Evolutionary conservation across 2,888 invertebrate genomes (phyloP).

Genomic region (Trisateles emortualis): DNA sequence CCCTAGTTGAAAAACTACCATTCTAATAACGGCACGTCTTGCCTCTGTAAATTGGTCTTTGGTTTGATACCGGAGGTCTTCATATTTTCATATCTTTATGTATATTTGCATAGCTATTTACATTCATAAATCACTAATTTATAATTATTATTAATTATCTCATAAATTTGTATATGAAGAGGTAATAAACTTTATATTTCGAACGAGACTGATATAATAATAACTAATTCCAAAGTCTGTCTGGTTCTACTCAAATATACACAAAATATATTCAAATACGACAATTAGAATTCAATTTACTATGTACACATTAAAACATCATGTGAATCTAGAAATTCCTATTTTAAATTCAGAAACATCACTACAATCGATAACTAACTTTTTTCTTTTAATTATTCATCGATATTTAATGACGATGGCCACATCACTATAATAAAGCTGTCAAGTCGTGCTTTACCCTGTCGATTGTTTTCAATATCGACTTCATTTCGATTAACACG

Average conservation of each 20-base stretch:
- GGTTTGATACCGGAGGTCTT: no score
- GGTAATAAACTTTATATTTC: no score
- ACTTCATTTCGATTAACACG: constrained; percentile 82
- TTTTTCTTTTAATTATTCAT: constrained; percentile 32
- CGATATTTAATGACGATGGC: constrained; percentile 40
- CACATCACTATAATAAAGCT: constrained; percentile 54
- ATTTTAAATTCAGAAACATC: constrained; percentile 23
- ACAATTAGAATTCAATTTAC: constrained; percentile 5
- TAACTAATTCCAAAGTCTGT: neutral
- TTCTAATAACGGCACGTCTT: no score
- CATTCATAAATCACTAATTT: no score
- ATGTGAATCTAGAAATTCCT: neutral
- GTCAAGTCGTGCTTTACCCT: constrained; percentile 79
- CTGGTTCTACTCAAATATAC: neutral
- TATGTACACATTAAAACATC: constrained; percentile 4
- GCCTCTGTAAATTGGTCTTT: no score
- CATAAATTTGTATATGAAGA: no score
- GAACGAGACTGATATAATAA: no score
- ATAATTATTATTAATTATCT: no score
- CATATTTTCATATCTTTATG: no score
- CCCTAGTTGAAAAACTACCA: no score
- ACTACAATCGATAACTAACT: constrained; percentile 34
- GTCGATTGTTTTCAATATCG: constrained; percentile 85
- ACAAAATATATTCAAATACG: constrained; percentile 1
- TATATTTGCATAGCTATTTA: no score